Conservation (phyloP, 2,797 vertebrate species). For the Delichon dasypus region DNA sequence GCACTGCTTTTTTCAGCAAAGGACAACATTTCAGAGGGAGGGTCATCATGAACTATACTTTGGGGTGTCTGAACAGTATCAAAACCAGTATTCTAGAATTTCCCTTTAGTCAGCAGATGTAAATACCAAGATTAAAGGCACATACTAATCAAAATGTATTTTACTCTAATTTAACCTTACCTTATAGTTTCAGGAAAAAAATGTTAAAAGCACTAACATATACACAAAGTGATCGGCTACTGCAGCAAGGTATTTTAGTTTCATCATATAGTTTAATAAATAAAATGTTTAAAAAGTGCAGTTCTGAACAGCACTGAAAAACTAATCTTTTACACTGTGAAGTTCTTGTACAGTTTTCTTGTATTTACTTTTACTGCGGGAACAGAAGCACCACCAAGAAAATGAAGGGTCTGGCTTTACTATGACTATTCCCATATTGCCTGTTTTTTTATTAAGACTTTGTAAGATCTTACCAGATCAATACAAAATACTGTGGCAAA, state of each 20-base stretch:
- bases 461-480: not conserved
- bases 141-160: not conserved
- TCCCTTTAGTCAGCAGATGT: not conserved
- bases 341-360: not conserved
- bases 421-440: not conserved
- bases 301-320: not conserved
- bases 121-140: slow-evolving; percentile 24
- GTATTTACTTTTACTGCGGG: not conserved
- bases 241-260: not conserved
- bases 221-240: not conserved
- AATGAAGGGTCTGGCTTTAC: not conserved
- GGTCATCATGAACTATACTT: not conserved
- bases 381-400: not conserved
- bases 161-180: not conserved
- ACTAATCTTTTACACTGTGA: not conserved
- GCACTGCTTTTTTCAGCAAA: not conserved
- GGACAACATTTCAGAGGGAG: not conserved
- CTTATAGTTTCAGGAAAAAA: not conserved
- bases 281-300: not conserved
- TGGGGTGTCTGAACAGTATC: not conserved
- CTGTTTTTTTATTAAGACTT: not conserved
- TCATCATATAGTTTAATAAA: not conserved
- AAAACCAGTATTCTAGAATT: not conserved
- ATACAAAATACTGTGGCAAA: not conserved
- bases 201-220: not conserved